Evolutionary conservation across 2,113 vertebrate genomes (phyloP).

Genomic region (Suncus etruscus): DNA sequence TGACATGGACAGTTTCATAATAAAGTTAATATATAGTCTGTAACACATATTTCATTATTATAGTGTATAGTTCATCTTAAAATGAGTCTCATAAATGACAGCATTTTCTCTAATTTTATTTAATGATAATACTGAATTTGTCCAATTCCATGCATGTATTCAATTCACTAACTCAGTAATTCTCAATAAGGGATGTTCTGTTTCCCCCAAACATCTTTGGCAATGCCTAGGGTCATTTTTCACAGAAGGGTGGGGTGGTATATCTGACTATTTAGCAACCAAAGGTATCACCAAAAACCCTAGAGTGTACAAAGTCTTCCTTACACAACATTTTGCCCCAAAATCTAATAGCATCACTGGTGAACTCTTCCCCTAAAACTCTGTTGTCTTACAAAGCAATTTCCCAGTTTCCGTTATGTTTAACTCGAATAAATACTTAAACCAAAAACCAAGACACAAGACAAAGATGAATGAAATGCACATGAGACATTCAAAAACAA

Average conservation of each 20-base stretch:
- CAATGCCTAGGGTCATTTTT: neutral
- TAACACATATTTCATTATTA: constrained; percentile 26
- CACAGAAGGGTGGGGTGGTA: neutral
- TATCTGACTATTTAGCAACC: neutral
- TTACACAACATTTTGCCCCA: neutral
- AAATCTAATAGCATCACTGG: neutral
- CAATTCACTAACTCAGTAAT: neutral
- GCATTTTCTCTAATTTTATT: constrained; percentile 28
- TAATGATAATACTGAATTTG: constrained; percentile 48
- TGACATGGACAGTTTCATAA: constrained; percentile 6
- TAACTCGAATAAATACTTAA: neutral
- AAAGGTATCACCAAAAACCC: constrained; percentile 22
- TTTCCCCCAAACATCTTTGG: neutral
- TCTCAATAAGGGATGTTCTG: neutral
- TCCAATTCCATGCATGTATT: neutral
- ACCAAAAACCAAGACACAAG: constrained; percentile 36
- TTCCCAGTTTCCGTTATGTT: neutral
- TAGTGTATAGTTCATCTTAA: neutral
- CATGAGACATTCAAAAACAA: constrained; percentile 35
- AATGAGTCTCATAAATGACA: constrained; percentile 51
- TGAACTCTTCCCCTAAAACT: constrained; percentile 15
- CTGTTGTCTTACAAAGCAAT: constrained; percentile 39
- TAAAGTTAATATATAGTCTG: neutral
- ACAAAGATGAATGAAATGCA: neutral
- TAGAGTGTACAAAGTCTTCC: neutral